Base-by-base conservation (phyloP, 1,140 invertebrate species). In the Papilio glaucus region DNA sequence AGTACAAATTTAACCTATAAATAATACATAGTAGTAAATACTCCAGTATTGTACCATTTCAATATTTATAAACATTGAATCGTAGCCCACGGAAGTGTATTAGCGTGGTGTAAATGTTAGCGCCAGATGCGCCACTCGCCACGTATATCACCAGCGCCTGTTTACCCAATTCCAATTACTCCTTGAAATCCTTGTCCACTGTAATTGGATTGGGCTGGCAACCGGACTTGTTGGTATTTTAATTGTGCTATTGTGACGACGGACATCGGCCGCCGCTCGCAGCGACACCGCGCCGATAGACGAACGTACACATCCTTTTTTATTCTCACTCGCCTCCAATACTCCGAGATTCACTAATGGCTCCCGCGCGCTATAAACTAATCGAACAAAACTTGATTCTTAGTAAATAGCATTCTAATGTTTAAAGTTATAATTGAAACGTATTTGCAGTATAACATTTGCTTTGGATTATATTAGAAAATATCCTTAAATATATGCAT, bases 211-310 rank as follows among this genome's bases (percentile, higher is more conserved):
- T 92, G 88, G 89, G 81, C 85, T 87, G 85, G 87, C 88, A 85
- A 86, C 85, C 81, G 85, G 87, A 91, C 89, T 92, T 92, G 90
- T 92, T 92, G 90, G 90, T 89, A 92, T 92, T 92, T 92, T 92
- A 92, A 92, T 92, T 92, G 90, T 92, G 88, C 90, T 85, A 91
- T 92, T 92, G 90, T 92, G 90, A 90, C 85, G 90, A 77, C 82
- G 80, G 74, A 87, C 86, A 84, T 79, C 82, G 80, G 73, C 78
- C 81, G 79, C 75, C 83, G 79, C 81, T 83, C 76, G 82, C 79
- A 65, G 76, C 86, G 81, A 85, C 89, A 86, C 80, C 79, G 81
- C 76, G 79, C 73, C 77, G 80, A 81, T 88, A 90, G 87, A 88
- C 83, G 82, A 83, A 86, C 82, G 76, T 77, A 81, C n/a, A 7